Base-by-base conservation (phyloP, 2,888 invertebrate genomes). In the Parnassius orleans region DNA sequence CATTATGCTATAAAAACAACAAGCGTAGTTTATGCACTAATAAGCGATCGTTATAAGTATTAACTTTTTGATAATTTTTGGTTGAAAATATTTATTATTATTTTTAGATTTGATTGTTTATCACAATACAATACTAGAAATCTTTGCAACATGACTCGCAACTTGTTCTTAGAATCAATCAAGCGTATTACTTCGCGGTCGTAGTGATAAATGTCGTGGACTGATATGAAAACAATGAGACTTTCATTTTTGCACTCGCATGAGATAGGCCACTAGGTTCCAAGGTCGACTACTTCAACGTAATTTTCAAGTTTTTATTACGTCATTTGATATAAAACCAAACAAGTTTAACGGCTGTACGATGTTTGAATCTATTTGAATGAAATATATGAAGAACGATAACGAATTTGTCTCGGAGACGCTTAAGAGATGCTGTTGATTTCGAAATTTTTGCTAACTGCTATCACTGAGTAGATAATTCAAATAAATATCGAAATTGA, bases 221-320 rank as follows among this genome's bases (percentile, higher is more conserved):
- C 43, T n/a, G 14, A 15, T 42, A 57, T 3, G n/a, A 51, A 46
- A 42, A 66, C 59, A 63, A 63, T 47, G 61, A 61, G 57, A 78
- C 79, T 80, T 79, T 81, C 79, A 69, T 74, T 80, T 79, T 80
- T 72, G 57, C 58, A 67, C 57, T 64, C 52, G 57, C 53, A 69
- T 70, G 70, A 69, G 68, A 77, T 67, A 72, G 66, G 65, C 68
- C 68, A 72, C 67, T 65, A 61, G 64, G 56, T 61, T 64, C 63
- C 80, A 84, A 85, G 84, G 84, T 79, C 80, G 73, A 69, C 77
- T 63, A 68, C 76, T 78, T 71, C 69, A 61, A 76, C 71, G 69
- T 74, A 73, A 77, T 78, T 74, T 24, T 76, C 72, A 73, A 69
- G 72, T 72, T 72, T 67, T 68, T 69, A 68, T 63, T 66, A 68